These are phyloP conservation scores for Anabacerthia variegaticeps DNA, from an alignment of 2,797 vertebrate species.

Conservation along the genomic window DNA sequence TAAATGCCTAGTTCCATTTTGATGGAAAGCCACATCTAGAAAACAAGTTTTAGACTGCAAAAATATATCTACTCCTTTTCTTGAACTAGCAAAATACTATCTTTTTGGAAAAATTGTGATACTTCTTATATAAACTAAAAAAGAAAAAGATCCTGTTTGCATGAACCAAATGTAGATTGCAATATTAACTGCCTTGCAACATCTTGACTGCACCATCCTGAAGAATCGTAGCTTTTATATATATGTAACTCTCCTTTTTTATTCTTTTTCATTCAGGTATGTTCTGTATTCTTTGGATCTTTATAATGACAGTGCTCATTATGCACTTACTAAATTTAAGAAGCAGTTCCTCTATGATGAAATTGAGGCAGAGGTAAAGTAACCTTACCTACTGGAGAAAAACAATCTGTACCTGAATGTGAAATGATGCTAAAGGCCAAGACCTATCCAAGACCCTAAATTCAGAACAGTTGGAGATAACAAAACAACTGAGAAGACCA, in stretches of 20 bases:
- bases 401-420: neutral
- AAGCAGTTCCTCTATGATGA: slow-evolving; percentile 99
- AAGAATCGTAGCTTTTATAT: neutral
- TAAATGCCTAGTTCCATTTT: neutral
- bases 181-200: neutral
- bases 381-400: neutral
- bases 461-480: neutral
- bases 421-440: neutral
- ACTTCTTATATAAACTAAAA: neutral
- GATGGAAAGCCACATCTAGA: neutral
- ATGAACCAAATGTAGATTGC: fast-evolving
- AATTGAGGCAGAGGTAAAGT: slow-evolving; percentile 96
- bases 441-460: neutral
- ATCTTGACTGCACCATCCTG: neutral
- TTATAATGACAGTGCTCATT: slow-evolving; percentile 98
- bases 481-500: neutral
- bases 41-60: neutral
- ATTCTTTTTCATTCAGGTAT: slow-evolving; percentile 80
- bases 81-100: neutral
- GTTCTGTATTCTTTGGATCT: slow-evolving; percentile 98
- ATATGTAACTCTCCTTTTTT: neutral
- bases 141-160: neutral
- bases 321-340: slow-evolving; percentile 96
- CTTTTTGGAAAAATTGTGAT: neutral
- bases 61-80: neutral